Conservation (phyloP, 1,140 invertebrate species). For the Schlechtendalia chinensis region DNA sequence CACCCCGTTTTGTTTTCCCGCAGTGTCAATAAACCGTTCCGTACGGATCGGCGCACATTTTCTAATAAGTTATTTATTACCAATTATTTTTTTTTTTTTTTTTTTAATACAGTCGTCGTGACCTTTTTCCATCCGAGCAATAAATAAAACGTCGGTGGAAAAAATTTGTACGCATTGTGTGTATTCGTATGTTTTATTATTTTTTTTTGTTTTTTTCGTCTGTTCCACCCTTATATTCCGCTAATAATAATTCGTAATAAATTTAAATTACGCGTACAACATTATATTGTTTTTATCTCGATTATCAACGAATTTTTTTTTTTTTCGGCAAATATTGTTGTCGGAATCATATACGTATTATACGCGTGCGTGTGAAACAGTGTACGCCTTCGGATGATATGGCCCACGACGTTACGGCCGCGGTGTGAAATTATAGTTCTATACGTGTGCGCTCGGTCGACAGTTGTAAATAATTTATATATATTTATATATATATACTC, state of each 20-base stretch:
- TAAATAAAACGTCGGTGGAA: conserved; percentile 36
- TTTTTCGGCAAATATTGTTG: too few relatives aligned
- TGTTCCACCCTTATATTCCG: neutral
- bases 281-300: too few relatives aligned
- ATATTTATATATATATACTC: too few relatives aligned
- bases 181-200: neutral
- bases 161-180: conserved; percentile 6
- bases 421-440: too few relatives aligned
- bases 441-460: neutral
- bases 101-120: conserved; percentile 34
- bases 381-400: neutral
- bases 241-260: conserved; percentile 38
- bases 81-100: too few relatives aligned
- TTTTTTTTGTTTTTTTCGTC: neutral
- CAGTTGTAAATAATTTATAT: neutral
- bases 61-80: conserved; percentile 38
- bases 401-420: too few relatives aligned
- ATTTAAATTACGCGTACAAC: conserved; percentile 15
- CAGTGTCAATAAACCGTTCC: conserved; percentile 1
- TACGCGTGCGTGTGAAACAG: neutral
- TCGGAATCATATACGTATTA: too few relatives aligned
- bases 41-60: conserved; percentile 3
- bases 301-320: too few relatives aligned
- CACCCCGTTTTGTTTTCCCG: conserved; percentile 2
- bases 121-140: conserved; percentile 18